Conservation (phyloP, 2,797 vertebrate genomes). For the Pterois miles region DNA sequence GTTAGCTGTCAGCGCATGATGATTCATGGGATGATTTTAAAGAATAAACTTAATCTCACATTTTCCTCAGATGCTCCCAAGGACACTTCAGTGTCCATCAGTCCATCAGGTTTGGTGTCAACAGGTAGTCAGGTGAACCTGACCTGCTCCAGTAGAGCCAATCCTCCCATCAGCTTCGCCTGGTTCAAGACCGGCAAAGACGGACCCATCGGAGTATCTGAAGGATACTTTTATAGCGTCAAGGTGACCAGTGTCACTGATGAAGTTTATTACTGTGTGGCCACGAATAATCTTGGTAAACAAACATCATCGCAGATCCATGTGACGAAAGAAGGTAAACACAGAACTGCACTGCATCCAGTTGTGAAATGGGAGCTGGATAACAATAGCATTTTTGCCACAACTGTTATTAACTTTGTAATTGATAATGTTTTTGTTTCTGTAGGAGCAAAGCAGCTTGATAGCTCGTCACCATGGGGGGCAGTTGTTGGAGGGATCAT, state of each 20-base stretch:
- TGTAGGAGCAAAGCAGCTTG: neutral
- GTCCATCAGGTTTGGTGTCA: slow-evolving; percentile 41
- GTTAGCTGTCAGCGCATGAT: neutral
- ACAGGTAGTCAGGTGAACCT: slow-evolving; percentile 62
- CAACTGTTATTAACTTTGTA: neutral
- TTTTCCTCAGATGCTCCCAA: slow-evolving; percentile 62
- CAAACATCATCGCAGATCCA: neutral
- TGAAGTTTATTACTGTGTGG: neutral
- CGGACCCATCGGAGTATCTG: accelerated
- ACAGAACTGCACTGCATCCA: neutral
- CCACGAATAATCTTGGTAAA: neutral
- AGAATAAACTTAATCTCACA: neutral
- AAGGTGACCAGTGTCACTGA: neutral
- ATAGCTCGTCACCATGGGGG: neutral
- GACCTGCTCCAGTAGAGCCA: slow-evolving; percentile 71
- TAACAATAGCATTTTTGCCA: neutral
- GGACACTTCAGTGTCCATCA: slow-evolving; percentile 42
- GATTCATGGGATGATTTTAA: neutral
- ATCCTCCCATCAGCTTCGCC: slow-evolving; percentile 58
- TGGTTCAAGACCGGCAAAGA: slow-evolving; percentile 48
- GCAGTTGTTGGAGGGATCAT: neutral
- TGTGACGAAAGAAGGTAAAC: slow-evolving; percentile 32
- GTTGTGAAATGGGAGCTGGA: neutral
- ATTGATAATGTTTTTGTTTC: neutral
- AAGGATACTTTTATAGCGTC: neutral